Evolutionary conservation across 1,140 invertebrate species (phyloP), one percentile per base, ranked within the genome.

Genomic region (Drosophila leontia): DNA sequence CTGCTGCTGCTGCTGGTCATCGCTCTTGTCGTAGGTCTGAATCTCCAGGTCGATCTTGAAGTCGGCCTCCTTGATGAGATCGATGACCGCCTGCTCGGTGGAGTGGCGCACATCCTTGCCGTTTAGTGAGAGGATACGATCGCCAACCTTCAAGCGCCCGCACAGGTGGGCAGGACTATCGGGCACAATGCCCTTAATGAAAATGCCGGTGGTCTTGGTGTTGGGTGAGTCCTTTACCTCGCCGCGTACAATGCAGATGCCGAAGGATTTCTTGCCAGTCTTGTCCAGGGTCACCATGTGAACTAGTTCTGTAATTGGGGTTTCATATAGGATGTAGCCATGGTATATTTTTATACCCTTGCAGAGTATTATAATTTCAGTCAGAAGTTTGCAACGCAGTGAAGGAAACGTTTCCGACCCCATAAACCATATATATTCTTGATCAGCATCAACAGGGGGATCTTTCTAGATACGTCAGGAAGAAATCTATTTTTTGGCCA

Each of bases 191-290:
- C 99, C 98, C 93, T 99, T 99, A 79, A 99, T 98, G 93, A 99
- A 99, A 86, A 99, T 99, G 15, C 99, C 99, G 51, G 98, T 96
- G 68, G 99, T 94, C 94, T 93, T 91, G 35, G 91, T 80, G 53
- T 91, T 91, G 4, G 90, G 91, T 8, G 91, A 94, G 85, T 76
- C 94, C 93, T 80, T 94, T 81, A 63, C 93, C 94, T 98, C 98
- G 77, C 98, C 98, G 60, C 98, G 98, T 51, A 99, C 98, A 84
- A 99, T 99, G 93, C 97, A 99, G 92, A 99, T 99, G 2, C 99
- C 99, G 12, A 99, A 94, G 94, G 93, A 94, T 71, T 91, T 91
- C 47, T 92, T 92, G 50, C 87, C 86, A 42, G 86, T 91, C 79
- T 92, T 92, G 37, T 92, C 91, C 72, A 92, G 62, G 44, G 85